phyloP scores from a whole-genome alignment of 2,113 vertebrate species.

The Chiloscyllium plagiosum region DNA sequence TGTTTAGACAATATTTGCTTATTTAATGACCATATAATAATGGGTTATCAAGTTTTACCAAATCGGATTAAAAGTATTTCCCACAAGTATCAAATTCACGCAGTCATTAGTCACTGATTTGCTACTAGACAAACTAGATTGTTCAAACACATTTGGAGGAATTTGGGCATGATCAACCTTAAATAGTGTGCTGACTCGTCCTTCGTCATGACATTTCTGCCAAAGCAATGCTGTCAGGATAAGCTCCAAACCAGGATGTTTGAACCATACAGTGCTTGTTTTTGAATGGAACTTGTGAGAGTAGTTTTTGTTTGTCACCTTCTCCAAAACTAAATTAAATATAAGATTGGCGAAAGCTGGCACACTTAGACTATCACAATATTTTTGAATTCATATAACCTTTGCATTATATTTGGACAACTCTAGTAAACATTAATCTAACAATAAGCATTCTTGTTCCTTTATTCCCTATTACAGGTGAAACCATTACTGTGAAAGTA shows the following conservation, averaged over 20 bases:
- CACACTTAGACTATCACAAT: background rate
- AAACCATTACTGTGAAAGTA: conserved; percentile 59
- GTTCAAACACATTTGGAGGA: background rate
- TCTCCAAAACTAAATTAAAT: background rate
- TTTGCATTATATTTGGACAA: background rate
- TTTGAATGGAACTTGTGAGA: background rate
- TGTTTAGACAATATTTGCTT: background rate
- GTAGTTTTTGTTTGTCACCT: background rate
- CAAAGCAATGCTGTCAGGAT: background rate
- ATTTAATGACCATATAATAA: background rate
- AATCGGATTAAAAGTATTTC: background rate
- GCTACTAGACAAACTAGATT: background rate
- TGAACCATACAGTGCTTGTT: background rate
- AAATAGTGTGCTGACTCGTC: background rate
- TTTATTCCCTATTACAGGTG: conserved; percentile 50
- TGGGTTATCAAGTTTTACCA: background rate
- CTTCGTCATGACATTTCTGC: background rate
- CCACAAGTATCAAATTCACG: background rate
- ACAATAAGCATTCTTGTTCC: background rate
- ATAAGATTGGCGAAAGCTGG: background rate
- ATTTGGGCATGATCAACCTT: background rate
- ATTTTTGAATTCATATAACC: background rate
- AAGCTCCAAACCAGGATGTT: background rate
- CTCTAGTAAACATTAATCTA: background rate
- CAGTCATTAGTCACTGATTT: background rate